phyloP scores from a whole-genome alignment of 2,113 vertebrate species.

The Nannospalax galili region DNA sequence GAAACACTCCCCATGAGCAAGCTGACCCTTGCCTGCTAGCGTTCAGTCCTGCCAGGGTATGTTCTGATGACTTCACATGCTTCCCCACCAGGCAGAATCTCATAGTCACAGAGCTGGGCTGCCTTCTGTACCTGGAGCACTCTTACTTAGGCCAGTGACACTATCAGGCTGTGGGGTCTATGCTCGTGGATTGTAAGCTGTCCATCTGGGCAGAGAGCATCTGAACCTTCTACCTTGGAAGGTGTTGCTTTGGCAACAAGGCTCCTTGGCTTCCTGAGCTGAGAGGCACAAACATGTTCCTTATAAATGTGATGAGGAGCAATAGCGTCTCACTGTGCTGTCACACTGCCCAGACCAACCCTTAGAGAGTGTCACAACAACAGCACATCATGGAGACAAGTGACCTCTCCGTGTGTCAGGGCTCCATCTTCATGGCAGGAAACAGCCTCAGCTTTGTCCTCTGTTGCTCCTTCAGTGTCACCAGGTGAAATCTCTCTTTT shows the following conservation, averaged over 20 bases:
- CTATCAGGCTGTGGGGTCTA: background rate
- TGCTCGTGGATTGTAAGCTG: too few relatives aligned
- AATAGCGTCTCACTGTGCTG: background rate
- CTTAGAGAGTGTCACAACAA: background rate
- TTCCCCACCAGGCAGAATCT: background rate
- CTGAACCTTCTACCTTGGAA: background rate
- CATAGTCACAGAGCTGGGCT: background rate
- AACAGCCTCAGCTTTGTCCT: background rate
- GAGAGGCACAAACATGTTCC: background rate
- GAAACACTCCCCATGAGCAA: background rate
- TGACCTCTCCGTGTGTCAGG: too few relatives aligned
- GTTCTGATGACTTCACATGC: background rate
- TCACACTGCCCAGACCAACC: background rate
- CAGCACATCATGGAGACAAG: background rate
- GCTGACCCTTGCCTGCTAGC: background rate
- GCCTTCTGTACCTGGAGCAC: background rate
- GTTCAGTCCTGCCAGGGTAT: background rate
- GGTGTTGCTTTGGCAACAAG: background rate
- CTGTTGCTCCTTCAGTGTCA: background rate
- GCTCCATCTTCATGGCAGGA: background rate
- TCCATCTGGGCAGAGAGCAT: background rate
- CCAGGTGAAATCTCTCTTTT: background rate
- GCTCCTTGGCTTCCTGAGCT: background rate
- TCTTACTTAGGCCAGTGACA: background rate
- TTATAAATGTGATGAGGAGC: background rate